Conservation (phyloP, 2,797 vertebrate genomes). For the Myotis myotis region DNA sequence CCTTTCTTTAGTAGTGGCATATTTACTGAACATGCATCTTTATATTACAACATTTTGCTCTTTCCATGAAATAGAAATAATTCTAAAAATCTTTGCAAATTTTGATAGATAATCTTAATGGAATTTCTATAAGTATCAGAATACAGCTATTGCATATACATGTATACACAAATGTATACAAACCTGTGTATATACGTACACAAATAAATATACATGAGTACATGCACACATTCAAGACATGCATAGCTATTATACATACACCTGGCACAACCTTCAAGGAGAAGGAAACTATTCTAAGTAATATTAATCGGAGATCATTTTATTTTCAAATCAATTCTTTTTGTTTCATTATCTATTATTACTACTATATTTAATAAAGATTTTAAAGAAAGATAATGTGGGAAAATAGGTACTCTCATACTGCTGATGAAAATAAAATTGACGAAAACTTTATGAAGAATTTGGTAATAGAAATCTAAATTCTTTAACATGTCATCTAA, state of each 20-base stretch:
- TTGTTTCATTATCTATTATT: slow-evolving; percentile 33
- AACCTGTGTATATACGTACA: background rate
- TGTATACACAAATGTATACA: background rate
- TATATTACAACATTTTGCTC: background rate
- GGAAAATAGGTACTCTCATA: background rate
- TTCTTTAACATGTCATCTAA: background rate
- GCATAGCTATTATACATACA: background rate
- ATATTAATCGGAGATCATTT: background rate
- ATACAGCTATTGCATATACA: background rate
- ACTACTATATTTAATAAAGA: background rate
- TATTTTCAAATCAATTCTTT: slow-evolving; percentile 12
- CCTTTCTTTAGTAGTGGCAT: background rate
- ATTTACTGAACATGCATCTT: background rate
- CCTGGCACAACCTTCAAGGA: background rate
- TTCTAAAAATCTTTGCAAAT: background rate
- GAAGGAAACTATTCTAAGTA: background rate
- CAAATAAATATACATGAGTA: background rate
- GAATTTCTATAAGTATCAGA: background rate
- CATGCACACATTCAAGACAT: background rate
- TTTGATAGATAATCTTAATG: background rate
- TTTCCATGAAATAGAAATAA: slow-evolving; percentile 3
- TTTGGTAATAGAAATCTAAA: background rate
- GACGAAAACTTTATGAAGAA: background rate
- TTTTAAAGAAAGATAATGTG: background rate
- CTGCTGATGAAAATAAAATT: background rate